Conservation (phyloP, 2,888 invertebrate species). For the Pemphredon lugubris region DNA sequence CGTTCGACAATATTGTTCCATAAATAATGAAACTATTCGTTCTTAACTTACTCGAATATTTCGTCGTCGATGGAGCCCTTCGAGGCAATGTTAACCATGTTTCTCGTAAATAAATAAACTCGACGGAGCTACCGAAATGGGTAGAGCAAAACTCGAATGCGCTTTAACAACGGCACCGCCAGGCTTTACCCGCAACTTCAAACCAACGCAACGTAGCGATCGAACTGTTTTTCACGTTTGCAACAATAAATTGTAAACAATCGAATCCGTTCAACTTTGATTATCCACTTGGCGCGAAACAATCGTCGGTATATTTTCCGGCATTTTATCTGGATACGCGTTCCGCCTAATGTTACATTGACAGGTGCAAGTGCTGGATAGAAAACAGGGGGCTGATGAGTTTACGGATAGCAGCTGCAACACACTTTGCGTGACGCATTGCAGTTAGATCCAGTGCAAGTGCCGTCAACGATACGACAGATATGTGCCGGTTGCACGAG, state of each 20-base stretch:
- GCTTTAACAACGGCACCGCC: too few species aligned
- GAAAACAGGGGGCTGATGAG: conserved; percentile 69
- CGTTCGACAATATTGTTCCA: conserved; percentile 27
- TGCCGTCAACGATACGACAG: conserved; percentile 55
- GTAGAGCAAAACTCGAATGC: too few species aligned
- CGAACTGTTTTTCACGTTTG: too few species aligned
- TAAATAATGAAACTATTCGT: conserved; percentile 27
- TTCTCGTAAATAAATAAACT: too few species aligned
- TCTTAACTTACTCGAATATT: conserved; percentile 35
- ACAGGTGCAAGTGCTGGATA: conserved; percentile 49
- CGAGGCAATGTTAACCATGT: conserved; percentile 21
- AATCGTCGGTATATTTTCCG: too few species aligned
- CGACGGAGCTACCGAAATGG: too few species aligned
- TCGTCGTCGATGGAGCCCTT: conserved; percentile 11
- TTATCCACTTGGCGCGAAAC: too few species aligned
- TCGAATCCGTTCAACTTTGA: too few species aligned
- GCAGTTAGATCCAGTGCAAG: conserved; percentile 50
- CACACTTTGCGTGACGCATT: conserved; percentile 64
- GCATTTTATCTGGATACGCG: too few species aligned
- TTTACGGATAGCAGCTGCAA: conserved; percentile 73
- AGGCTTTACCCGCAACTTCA: too few species aligned
- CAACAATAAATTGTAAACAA: too few species aligned
- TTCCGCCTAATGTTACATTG: conserved; percentile 28
- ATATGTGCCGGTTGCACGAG: conserved; percentile 11
- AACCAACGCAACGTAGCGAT: too few species aligned